phyloP scores from a whole-genome alignment of 2,888 invertebrate genomes.

The Rhogogaster chlorosoma region DNA sequence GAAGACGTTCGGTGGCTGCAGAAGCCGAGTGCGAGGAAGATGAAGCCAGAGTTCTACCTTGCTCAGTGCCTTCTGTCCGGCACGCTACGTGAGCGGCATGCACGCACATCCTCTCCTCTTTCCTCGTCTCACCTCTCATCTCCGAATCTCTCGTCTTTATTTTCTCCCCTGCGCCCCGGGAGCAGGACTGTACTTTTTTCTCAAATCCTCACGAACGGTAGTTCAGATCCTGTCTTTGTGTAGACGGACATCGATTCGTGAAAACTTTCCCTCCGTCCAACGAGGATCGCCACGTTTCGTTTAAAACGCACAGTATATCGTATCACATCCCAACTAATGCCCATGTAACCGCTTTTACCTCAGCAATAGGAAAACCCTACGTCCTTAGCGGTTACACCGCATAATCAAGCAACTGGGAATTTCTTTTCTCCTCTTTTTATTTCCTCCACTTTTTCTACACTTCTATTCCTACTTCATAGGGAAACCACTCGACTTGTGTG shows the following conservation, averaged over 20 bases:
- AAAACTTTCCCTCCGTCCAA: slow-evolving; percentile 2
- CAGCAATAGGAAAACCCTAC: slow-evolving; percentile 5
- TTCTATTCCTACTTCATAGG: slow-evolving; percentile 11
- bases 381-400: slow-evolving; percentile 47
- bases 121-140: not conserved
- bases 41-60: slow-evolving; percentile 58
- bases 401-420: slow-evolving; percentile 37
- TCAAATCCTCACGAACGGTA: slow-evolving; percentile 31
- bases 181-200: slow-evolving; percentile 36
- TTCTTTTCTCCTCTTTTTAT: not conserved
- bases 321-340: not conserved
- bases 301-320: not conserved
- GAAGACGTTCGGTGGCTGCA: slow-evolving; percentile 36
- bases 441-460: not conserved
- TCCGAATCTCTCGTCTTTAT: not conserved
- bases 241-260: slow-evolving; percentile 23
- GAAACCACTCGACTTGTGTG: slow-evolving; percentile 40
- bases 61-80: slow-evolving; percentile 55
- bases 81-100: slow-evolving; percentile 76
- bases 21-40: slow-evolving; percentile 49
- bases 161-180: not conserved
- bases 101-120: slow-evolving; percentile 69
- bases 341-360: not conserved
- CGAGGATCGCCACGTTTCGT: not conserved
- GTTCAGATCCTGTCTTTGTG: slow-evolving; percentile 21